Evolutionary conservation across 2,888 invertebrate species (phyloP), one percentile per base, ranked within the genome.

Genomic region (Hirudinaria manillensis): DNA sequence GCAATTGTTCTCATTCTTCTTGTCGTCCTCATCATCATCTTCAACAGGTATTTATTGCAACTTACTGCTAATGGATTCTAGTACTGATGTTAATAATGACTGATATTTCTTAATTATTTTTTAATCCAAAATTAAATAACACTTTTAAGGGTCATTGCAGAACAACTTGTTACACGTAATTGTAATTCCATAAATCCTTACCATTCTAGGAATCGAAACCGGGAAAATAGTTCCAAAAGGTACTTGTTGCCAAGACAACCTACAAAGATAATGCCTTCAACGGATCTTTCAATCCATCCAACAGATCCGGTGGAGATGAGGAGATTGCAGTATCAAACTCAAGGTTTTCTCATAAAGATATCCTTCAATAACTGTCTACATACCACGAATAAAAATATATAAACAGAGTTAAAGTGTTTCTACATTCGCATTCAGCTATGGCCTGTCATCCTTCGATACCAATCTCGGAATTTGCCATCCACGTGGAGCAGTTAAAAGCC

Each of bases 281-380:
- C 72, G 24, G 83, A 84, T 67, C 80, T 79, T 90, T 83, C 83
- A 4, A 79, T 85, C 21, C 85, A 94, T 55, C 94, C 94, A 0
- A 92, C 92, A 71, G 97, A 97, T 87, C 96, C 97, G 0, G 96
- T 97, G 0, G 96, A 97, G 87, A 93, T 96, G 92, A 89, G 96
- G 76, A 88, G 97, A 75, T 87, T 96, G 77, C 95, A 96, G 86
- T 97, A 95, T 89, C 94, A 97, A 89, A 95, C 96, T 0, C 96
- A 95, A 27, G 97, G 84, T 84, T 32, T 27, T 34, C 0, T n/a
- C 61, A n/a, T 2, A 6, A 45, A 19, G 34, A 34, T 32, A 16
- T 27, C 19, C 13, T 21, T 61, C 21, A n/a, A n/a, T n/a, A n/a
- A n/a, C n/a, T n/a, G n/a, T n/a, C n/a, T n/a, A n/a, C n/a, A n/a